Evolutionary conservation across 2,888 invertebrate species (phyloP).

Genomic region (Chironomus riparius): DNA sequence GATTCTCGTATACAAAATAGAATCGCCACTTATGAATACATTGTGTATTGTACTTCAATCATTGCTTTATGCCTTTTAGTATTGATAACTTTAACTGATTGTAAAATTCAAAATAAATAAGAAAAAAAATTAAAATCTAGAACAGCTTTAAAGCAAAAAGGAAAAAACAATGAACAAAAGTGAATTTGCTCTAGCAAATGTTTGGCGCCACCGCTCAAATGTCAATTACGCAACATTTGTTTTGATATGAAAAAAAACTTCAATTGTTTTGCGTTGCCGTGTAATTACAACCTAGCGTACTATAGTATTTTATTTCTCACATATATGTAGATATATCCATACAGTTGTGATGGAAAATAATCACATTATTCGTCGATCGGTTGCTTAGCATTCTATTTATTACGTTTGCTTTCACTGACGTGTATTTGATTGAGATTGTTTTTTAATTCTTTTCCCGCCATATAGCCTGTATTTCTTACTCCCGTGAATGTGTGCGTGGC

Average conservation of each 20-base stretch:
- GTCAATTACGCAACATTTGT: constrained; percentile 23
- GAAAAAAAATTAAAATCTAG: neutral
- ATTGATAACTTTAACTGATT: no score
- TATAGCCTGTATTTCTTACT: neutral
- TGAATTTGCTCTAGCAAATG: neutral
- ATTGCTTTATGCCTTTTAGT: neutral
- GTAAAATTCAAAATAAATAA: neutral
- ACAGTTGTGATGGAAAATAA: no score
- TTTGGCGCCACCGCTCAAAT: neutral
- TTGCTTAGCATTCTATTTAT: neutral
- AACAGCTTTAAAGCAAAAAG: neutral
- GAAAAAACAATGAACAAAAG: neutral
- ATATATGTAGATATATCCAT: no score
- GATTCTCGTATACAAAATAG: neutral
- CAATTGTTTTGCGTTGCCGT: constrained; percentile 3
- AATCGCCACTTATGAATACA: neutral
- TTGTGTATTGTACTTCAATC: neutral
- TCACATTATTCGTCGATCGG: no score
- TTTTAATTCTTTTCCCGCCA: neutral
- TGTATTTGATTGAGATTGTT: neutral
- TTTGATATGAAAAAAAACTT: constrained; percentile 14
- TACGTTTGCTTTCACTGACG: neutral
- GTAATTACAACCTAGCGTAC: neutral
- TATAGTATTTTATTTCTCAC: no score
- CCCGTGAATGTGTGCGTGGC: no score